These are phyloP conservation scores for Tychaedon coryphoeus DNA, from an alignment of 2,113 vertebrate genomes.

Conservation along the genomic window DNA sequence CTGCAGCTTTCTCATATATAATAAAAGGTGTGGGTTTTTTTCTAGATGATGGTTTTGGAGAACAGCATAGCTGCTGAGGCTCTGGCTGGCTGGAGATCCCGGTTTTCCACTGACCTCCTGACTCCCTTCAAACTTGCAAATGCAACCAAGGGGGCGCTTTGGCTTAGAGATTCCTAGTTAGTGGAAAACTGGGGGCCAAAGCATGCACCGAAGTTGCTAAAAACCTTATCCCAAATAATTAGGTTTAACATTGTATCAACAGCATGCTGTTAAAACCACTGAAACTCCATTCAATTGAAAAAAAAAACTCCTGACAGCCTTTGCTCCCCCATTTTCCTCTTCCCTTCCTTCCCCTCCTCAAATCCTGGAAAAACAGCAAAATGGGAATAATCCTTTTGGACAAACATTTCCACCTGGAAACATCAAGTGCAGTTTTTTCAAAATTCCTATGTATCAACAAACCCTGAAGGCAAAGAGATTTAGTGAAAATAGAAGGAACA, in stretches of 20 bases:
- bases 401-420: background rate
- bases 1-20: background rate
- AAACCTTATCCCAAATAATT: background rate
- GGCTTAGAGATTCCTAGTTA: background rate
- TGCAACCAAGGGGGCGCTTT: background rate
- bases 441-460: background rate
- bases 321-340: background rate
- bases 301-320: background rate
- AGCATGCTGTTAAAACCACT: background rate
- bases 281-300: background rate
- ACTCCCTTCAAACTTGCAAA: background rate
- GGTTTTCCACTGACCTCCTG: background rate
- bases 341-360: background rate
- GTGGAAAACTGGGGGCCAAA: background rate
- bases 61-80: background rate
- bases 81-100: background rate
- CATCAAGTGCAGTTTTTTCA: background rate
- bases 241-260: background rate
- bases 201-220: background rate
- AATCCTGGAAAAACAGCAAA: background rate
- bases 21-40: background rate
- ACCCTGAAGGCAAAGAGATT: background rate
- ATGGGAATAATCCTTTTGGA: background rate
- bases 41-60: background rate
- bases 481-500: background rate